Evolutionary conservation across 2,113 vertebrate genomes (phyloP), one percentile per base, ranked within the genome.

Genomic region (Zosterops borbonicus): DNA sequence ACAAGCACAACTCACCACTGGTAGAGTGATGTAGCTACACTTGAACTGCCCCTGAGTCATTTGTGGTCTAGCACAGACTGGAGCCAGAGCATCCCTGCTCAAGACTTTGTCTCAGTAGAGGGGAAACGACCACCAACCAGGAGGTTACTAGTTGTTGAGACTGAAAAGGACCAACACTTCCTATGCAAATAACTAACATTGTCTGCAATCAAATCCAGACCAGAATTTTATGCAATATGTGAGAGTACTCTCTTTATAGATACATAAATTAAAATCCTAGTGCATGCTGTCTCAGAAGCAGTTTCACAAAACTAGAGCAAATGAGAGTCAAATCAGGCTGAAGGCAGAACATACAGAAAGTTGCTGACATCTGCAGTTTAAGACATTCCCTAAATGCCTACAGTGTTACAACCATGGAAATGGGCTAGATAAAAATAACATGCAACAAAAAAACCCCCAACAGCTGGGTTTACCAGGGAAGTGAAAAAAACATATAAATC

Each of bases 391-490:
- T 80, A 92, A 77, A 81, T 88, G 68, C 31, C 82, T 84, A 64
- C 23, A 52, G n/a, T 25, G 44, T 63, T 88, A 92, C 68, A 90
- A 56, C 33, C 49, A n/a, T 33, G 59, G 89, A 90, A 92, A 90
- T 24, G 42, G 17, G 39, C 24, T 90, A 81, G 71, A 74, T 42
- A 95, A 95, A 96, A 93, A 89, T 90, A 96, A 81, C 68, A 52
- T 9, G 33, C 27, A 80, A 65, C 0, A 0, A 12, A 68, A 75
- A 56, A 76, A 29, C 0, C 7, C 25, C 58, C 58, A 80, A 28
- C 90, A 95, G 65, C 81, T 89, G 85, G 75, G 37, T 65, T 93
- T 86, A 76, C n/a, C 33, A 86, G 59, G 56, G 85, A 96, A 94
- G 55, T 77, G 83, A 83, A 92, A 94, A 94, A 88, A 76, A 58